Conservation (phyloP, 2,888 invertebrate genomes). For the Polydrusus cervinus region DNA sequence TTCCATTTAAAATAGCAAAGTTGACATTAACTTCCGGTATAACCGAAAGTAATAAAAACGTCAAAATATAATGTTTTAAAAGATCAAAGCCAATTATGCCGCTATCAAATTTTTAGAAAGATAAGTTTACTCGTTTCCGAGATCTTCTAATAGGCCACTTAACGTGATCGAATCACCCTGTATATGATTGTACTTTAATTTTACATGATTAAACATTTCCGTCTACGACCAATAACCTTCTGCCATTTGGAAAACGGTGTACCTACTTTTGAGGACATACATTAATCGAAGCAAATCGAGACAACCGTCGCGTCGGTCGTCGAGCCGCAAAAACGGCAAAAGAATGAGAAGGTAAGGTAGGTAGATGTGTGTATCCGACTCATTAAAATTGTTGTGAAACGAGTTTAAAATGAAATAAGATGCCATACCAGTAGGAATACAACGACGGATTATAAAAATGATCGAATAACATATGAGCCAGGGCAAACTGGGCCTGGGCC, state of each 20-base stretch:
- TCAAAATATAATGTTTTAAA: too few species aligned
- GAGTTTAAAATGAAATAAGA: constrained; percentile 55
- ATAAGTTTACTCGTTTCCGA: too few species aligned
- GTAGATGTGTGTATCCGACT: constrained; percentile 43
- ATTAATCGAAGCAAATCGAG: constrained; percentile 28
- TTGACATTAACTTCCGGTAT: too few species aligned
- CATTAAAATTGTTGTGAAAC: constrained; percentile 55
- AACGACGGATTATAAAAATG: constrained; percentile 42
- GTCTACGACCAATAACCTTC: constrained; percentile 25
- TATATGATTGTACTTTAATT: too few species aligned
- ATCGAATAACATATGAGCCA: constrained; percentile 29
- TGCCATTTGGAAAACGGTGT: constrained; percentile 38
- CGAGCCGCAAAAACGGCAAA: constrained; percentile 10
- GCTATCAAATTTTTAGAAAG: too few species aligned
- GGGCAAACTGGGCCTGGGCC: constrained; percentile 10
- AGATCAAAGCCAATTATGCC: too few species aligned
- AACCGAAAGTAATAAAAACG: too few species aligned
- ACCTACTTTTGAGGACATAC: constrained; percentile 23
- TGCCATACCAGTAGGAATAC: constrained; percentile 49
- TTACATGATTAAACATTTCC: too few species aligned
- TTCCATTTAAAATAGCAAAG: too few species aligned
- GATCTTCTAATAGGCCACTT: too few species aligned
- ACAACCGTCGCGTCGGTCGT: constrained; percentile 22
- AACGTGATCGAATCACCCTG: too few species aligned
- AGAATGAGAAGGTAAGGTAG: constrained; percentile 33